Percentiles rank a stretch among this genome's conserved stretches.
Evolutionary conservation across 1,140 invertebrate genomes (phyloP).

Genomic region (Brevipalpus yothersi): DNA sequence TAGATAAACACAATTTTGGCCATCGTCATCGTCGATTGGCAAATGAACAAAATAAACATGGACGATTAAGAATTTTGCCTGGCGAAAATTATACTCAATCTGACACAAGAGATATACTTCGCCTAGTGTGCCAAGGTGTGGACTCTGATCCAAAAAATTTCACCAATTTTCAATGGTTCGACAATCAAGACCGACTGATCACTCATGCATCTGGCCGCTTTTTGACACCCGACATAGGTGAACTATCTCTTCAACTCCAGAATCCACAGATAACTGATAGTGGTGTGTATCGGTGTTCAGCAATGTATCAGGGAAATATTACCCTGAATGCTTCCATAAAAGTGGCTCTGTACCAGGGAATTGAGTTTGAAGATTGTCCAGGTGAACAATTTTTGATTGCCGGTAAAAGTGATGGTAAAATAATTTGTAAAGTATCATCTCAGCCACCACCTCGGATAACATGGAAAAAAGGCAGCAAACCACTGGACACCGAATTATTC

Average conservation of each 20-base stretch:
- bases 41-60: background rate
- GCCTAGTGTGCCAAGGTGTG: background rate
- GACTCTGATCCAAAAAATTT: constrained; percentile 16
- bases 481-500: constrained; percentile 32
- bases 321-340: background rate
- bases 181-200: constrained; percentile 14
- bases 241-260: background rate
- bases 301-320: background rate
- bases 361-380: constrained; percentile 61
- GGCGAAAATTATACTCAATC: background rate
- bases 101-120: constrained; percentile 2
- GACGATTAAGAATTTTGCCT: background rate
- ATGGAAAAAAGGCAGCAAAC: constrained; percentile 50
- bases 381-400: constrained; percentile 50
- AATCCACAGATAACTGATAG: background rate
- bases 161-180: constrained; percentile 19
- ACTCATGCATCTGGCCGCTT: background rate
- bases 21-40: no score
- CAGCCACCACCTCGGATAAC: constrained; percentile 54
- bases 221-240: background rate
- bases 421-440: constrained; percentile 57
- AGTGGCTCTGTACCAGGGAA: constrained; percentile 26
- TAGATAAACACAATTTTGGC: no score
- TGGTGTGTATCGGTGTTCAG: background rate
- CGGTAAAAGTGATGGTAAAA: constrained; percentile 26